Evolutionary conservation across 2,797 vertebrate species (phyloP).

Genomic region (Macropus fuliginosus): DNA sequence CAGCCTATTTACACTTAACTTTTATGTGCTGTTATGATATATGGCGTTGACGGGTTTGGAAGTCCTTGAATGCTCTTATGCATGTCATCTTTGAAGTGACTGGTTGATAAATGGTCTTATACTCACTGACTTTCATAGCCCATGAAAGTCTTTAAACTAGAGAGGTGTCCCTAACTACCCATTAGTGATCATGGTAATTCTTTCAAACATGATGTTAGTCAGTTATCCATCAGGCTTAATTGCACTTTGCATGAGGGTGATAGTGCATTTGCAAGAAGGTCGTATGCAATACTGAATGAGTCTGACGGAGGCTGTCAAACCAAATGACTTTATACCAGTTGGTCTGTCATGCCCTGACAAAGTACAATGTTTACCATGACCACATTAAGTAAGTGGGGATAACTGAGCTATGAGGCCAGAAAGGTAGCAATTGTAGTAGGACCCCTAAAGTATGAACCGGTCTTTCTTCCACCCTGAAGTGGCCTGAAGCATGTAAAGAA

Average conservation of each 20-base stretch:
- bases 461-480: not conserved
- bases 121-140: constrained; percentile 53
- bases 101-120: constrained; percentile 61
- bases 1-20: constrained; percentile 3
- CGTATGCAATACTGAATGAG: not conserved
- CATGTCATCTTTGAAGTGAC: constrained; percentile 50
- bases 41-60: constrained; percentile 12
- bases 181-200: constrained; percentile 58
- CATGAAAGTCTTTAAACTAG: constrained; percentile 60
- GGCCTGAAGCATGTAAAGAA: not conserved
- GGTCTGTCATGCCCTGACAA: not conserved
- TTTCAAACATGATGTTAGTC: constrained; percentile 20
- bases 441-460: not conserved
- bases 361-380: not conserved
- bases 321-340: not conserved
- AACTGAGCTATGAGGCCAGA: not conserved
- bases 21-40: constrained; percentile 60
- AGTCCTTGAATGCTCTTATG: not conserved
- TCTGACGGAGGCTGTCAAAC: not conserved
- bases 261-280: not conserved
- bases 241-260: not conserved
- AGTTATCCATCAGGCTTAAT: constrained; percentile 6
- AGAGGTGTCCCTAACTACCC: constrained; percentile 65
- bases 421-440: not conserved
- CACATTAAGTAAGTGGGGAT: not conserved